phyloP scores from a whole-genome alignment of 2,888 invertebrate genomes.

The Lottia scabra region DNA sequence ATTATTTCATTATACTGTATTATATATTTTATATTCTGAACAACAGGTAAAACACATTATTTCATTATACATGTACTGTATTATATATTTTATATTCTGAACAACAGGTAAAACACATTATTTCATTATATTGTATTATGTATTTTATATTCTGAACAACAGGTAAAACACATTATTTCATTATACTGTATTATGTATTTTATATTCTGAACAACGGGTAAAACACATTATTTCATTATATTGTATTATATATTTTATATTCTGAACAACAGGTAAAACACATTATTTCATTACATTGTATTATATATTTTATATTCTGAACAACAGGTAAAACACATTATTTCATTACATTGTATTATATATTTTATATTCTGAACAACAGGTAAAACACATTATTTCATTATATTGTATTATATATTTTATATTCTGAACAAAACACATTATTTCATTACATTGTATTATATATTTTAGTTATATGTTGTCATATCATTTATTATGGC shows the following conservation, averaged over 20 bases:
- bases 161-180: constrained; percentile 35
- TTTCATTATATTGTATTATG: no score
- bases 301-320: constrained; percentile 29
- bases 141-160: constrained; percentile 33
- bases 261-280: constrained; percentile 41
- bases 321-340: constrained; percentile 39
- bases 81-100: constrained; percentile 32
- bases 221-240: background rate
- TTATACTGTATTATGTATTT: no score
- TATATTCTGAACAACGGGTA: constrained; percentile 44
- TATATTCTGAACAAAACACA: constrained; percentile 27
- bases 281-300: no score
- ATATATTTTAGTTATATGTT: no score
- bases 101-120: constrained; percentile 39
- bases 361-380: constrained; percentile 30
- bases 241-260: no score
- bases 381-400: constrained; percentile 35
- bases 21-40: constrained; percentile 31
- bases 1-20: no score
- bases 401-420: no score
- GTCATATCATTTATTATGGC: no score
- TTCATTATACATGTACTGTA: no score
- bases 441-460: no score
- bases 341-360: no score
- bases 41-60: constrained; percentile 38